phyloP scores from a whole-genome alignment of 2,888 invertebrate genomes.

The Pachycephus smyrnensis region DNA sequence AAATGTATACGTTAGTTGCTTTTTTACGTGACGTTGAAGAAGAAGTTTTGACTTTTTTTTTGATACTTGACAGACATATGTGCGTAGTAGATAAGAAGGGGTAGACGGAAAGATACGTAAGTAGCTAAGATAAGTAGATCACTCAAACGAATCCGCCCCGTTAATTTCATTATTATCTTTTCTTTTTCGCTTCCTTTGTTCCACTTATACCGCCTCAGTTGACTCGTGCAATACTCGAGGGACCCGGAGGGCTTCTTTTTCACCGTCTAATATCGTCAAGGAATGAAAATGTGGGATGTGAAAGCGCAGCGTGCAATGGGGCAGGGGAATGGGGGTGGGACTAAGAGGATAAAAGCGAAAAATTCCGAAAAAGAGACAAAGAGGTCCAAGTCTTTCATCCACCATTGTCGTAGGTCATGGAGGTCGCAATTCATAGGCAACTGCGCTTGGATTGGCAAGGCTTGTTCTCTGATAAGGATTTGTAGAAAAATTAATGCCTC shows the following conservation, averaged over 20 bases:
- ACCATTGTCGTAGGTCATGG: neutral
- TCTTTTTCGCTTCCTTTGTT: constrained; percentile 10
- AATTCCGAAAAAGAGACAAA: neutral
- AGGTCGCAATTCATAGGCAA: neutral
- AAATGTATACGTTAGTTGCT: too few relatives aligned
- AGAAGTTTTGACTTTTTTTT: too few relatives aligned
- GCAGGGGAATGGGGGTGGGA: neutral
- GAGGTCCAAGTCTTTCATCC: neutral
- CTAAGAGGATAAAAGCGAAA: constrained; percentile 7
- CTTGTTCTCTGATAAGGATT: too few relatives aligned
- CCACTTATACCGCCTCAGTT: constrained; percentile 22
- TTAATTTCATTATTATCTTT: constrained; percentile 1
- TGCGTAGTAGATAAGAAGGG: neutral
- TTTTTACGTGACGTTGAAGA: too few relatives aligned
- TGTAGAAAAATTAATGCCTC: neutral
- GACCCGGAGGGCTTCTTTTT: constrained; percentile 6
- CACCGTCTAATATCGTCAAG: constrained; percentile 15
- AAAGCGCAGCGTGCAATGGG: neutral
- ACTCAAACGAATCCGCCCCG: neutral
- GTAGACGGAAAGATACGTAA: neutral
- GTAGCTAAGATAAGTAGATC: neutral
- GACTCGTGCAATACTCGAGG: constrained; percentile 16
- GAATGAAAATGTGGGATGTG: constrained; percentile 13
- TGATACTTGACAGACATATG: neutral
- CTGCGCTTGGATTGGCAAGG: neutral